Evolutionary conservation across 2,113 vertebrate genomes (phyloP).

Genomic region (Falcunculus frontatus): DNA sequence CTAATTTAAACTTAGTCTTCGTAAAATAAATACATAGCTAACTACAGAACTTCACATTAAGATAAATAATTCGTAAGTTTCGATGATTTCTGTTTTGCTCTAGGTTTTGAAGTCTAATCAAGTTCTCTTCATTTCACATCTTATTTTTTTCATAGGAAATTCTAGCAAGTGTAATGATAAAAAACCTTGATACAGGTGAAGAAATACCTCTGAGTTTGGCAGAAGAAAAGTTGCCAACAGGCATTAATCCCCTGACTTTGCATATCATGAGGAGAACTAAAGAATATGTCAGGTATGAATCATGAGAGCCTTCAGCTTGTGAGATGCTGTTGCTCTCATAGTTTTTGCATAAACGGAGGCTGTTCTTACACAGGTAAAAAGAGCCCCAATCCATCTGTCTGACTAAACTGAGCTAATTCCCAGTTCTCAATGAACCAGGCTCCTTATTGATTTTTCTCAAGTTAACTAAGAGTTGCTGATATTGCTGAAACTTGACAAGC

Average conservation of each 20-base stretch:
- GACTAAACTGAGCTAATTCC: not conserved
- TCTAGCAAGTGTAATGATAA: conserved; percentile 98
- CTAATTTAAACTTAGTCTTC: not conserved
- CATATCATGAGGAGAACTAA: conserved; percentile 99
- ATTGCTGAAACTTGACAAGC: not conserved
- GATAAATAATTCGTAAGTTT: not conserved
- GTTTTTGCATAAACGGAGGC: not conserved
- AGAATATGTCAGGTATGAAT: conserved; percentile 92
- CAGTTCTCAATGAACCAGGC: not conserved
- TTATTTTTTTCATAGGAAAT: conserved; percentile 84
- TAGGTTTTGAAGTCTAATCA: not conserved
- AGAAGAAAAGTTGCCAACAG: conserved; percentile 96
- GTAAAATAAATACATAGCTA: not conserved
- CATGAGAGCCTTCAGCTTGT: not conserved
- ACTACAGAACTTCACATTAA: not conserved
- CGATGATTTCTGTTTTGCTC: not conserved
- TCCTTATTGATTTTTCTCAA: not conserved
- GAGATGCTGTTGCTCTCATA: not conserved
- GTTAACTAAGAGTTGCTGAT: not conserved
- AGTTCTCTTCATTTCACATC: not conserved
- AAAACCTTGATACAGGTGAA: conserved; percentile 98
- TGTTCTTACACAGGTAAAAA: not conserved
- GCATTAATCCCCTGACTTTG: conserved; percentile 94
- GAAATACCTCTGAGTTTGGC: conserved; percentile 97
- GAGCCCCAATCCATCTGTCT: not conserved